Conservation (phyloP, 1,140 invertebrate species). For the Drosophila melanica region DNA sequence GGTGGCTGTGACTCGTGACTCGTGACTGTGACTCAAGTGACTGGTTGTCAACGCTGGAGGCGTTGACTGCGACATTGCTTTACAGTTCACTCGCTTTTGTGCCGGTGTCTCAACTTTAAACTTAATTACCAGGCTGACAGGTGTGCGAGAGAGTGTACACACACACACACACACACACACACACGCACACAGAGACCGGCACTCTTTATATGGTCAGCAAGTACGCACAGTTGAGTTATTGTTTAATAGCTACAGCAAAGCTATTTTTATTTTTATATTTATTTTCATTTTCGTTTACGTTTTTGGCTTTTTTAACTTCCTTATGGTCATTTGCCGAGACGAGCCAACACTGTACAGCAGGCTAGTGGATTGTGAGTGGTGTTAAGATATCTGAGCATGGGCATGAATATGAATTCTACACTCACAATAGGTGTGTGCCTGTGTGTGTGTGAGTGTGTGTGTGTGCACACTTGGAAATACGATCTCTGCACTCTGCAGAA, state of each 20-base stretch:
- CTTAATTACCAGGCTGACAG: constrained; percentile 68
- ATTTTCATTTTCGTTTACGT: constrained; percentile 19
- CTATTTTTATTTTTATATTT: constrained; percentile 33
- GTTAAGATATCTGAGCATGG: constrained; percentile 7
- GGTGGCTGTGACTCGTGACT: constrained; percentile 32
- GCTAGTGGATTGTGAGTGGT: constrained; percentile 11
- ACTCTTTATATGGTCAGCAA: constrained; percentile 5
- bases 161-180: constrained; percentile 32
- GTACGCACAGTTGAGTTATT: constrained; percentile 45
- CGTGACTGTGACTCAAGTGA: neutral
- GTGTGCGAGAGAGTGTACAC: constrained; percentile 13
- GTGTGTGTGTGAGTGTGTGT: neutral
- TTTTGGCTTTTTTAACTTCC: constrained; percentile 51
- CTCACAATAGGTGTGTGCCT: constrained; percentile 1
- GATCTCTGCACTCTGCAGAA: constrained; percentile 26
- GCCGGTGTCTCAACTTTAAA: constrained; percentile 56
- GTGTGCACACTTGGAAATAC: constrained; percentile 27
- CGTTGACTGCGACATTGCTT: constrained; percentile 30
- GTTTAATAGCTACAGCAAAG: constrained; percentile 47
- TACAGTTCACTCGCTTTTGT: constrained; percentile 50
- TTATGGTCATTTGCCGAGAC: constrained; percentile 49
- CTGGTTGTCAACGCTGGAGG: constrained; percentile 18
- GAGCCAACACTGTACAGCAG: constrained; percentile 9
- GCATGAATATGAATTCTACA: constrained; percentile 28
- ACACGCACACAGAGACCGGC: neutral